Evolutionary conservation across 2,113 vertebrate genomes (phyloP), one percentile per base, ranked within the genome.

Genomic region (Peromyscus leucopus): DNA sequence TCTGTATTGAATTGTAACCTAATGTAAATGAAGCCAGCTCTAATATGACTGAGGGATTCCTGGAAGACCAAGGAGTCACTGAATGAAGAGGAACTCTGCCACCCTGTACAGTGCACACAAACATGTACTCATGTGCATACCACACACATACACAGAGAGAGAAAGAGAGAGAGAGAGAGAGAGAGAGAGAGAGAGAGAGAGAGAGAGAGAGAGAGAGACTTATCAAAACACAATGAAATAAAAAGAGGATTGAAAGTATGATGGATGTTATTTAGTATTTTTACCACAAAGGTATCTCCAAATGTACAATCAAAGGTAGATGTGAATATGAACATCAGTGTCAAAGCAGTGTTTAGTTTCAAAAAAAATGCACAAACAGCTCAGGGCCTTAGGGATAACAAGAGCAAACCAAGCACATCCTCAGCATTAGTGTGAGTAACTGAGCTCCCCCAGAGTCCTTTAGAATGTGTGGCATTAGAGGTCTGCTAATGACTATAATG

Each of bases 191-290:
- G n/a, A n/a, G n/a, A n/a, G n/a, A n/a, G n/a, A n/a, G n/a, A n/a
- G n/a, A n/a, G n/a, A n/a, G n/a, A n/a, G n/a, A n/a, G n/a, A n/a
- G n/a, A n/a, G n/a, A n/a, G n/a, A n/a, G 1, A 55, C 48, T 19
- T 17, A 80, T 72, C 80, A 74, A 92, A 94, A 72, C 13, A 21
- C 48, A 92, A 67, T 11, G 91, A 90, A 95, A 83, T 51, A 55
- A 55, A 65, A 5, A 15, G n/a, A 71, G 63, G 1, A 9, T 28
- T 42, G 24, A 11, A 88, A 75, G 10, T 67, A 57, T 24, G 33
- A 84, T 78, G 12, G 4, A 31, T 3, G 39, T 31, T 15, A 72
- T 36, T 69, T 76, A 59, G 80, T 79, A 16, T 24, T 36, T 76
- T 88, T 69, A 59, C 65, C 86, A 71, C n/a, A 69, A 69, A 92